Base-by-base conservation (phyloP, 2,888 invertebrate species). In the Hydraecia micacea region DNA sequence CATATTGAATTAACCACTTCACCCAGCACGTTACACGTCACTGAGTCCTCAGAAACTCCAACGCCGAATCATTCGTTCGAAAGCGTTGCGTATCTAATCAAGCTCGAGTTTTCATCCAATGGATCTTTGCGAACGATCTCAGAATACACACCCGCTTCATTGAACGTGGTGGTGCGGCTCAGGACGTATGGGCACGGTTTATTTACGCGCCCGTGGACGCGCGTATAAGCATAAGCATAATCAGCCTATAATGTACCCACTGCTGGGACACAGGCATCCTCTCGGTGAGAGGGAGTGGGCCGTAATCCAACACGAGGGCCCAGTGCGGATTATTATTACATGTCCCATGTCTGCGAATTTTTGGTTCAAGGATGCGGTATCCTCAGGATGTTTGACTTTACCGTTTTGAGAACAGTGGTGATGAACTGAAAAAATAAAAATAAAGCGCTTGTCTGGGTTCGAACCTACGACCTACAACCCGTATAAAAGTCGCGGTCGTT, bases 71-170 rank as follows among this genome's bases (percentile, higher is more conserved):
- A 75, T 75, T 49, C 32, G 39, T 69, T 75, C 67, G 63, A 67
- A 52, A 73, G 21, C 63, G 21, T 63, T 36, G 52, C 36, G 62
- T 69, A 42, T 74, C 46, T 67, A 73, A 78, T 83, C 68, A 79
- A 32, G 63, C 67, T 52, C 0, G 52, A 60, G 9, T 72, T 67
- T 15, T 46, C 15, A 60, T 36, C 36, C 21, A 21, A 39, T 36
- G 36, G 52, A 78, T 65, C 58, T 36, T 52, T 25, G 32, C 21
- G 42, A 36, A 55, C 18, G 21, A 62, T 82, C 55, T 63, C 49
- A 55, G 39, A 68, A 73, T 42, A 67, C 55, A 52, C 39, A 15
- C 15, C 15, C 15, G 28, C 6, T 28, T 28, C 15, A 60, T 6
- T 15, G 60, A 28, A 28, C 60, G 15, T 2, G n/a, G 58, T 13